These are phyloP conservation scores for Cryptoleucopteryx plumbea DNA, from an alignment of 2,113 vertebrate genomes.

Conservation along the genomic window DNA sequence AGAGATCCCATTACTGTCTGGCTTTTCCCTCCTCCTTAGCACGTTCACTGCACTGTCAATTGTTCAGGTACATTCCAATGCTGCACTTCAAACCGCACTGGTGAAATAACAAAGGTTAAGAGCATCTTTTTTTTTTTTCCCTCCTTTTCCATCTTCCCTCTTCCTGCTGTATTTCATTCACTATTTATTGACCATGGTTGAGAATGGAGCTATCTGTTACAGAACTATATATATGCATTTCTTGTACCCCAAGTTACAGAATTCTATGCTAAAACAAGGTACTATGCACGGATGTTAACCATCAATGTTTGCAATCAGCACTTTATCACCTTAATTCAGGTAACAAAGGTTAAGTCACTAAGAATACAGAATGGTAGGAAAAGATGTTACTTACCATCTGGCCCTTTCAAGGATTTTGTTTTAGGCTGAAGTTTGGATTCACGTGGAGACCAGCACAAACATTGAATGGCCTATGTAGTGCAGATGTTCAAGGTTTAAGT, in stretches of 20 bases:
- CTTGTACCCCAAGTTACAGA: neutral
- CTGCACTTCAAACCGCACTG: neutral
- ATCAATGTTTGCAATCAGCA: neutral
- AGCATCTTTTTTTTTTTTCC: accelerated
- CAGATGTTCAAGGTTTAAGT: neutral
- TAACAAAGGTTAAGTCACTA: neutral
- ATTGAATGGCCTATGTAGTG: neutral
- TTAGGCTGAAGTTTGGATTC: neutral
- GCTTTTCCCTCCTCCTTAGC: neutral
- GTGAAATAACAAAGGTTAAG: neutral
- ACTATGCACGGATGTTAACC: neutral
- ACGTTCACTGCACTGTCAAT: neutral
- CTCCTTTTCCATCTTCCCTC: neutral
- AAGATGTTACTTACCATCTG: neutral
- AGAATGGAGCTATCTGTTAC: neutral
- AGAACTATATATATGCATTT: neutral
- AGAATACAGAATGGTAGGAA: neutral
- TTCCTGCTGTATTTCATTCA: neutral
- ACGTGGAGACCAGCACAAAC: neutral
- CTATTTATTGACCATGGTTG: neutral
- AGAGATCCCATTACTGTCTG: neutral
- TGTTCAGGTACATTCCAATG: neutral
- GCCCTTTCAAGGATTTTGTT: neutral
- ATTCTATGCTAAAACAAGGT: neutral
- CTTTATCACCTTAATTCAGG: neutral